A percentile compares a stretch with the other conserved stretches of the same genome.
Conservation (phyloP, 37 sponge, comb jelly and placozoan species). For the Oopsacas minuta region DNA sequence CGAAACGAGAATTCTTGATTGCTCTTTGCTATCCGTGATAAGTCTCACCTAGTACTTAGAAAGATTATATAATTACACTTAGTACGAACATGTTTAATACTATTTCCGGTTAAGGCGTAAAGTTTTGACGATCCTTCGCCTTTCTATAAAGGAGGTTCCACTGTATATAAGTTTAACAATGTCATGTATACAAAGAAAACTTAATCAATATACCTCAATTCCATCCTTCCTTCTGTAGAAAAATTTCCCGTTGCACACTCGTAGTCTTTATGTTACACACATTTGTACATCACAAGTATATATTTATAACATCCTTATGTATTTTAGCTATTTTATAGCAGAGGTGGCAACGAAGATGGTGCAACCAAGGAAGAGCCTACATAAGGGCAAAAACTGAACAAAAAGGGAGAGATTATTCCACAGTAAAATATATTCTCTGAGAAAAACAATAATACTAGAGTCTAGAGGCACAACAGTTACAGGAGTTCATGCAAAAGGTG, state of each 20-base stretch:
- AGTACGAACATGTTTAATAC: neutral
- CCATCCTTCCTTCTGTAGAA: neutral
- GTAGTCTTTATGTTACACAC: too few relatives aligned
- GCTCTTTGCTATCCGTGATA: conserved; percentile 15
- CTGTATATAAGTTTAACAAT: neutral
- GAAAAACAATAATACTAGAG: too few relatives aligned
- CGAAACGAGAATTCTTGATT: conserved; percentile 27
- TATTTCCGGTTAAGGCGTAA: neutral
- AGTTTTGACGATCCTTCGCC: neutral
- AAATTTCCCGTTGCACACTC: neutral
- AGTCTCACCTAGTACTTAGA: conserved; percentile 2
- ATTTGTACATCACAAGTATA: too few relatives aligned
- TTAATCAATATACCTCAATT: neutral
- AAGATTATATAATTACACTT: neutral
- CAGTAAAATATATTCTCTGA: too few relatives aligned
- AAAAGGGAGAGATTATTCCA: too few relatives aligned
- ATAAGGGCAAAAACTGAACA: too few relatives aligned
- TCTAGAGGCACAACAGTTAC: too few relatives aligned
- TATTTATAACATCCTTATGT: neutral
- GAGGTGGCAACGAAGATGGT: too few relatives aligned
- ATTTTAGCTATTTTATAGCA: too few relatives aligned
- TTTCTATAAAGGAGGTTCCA: neutral
- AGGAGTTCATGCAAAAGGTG: neutral
- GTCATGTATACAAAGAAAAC: neutral
- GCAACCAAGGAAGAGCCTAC: too few relatives aligned